Evolutionary conservation across 2,113 vertebrate genomes (phyloP).

Genomic region (Hucho hucho): DNA sequence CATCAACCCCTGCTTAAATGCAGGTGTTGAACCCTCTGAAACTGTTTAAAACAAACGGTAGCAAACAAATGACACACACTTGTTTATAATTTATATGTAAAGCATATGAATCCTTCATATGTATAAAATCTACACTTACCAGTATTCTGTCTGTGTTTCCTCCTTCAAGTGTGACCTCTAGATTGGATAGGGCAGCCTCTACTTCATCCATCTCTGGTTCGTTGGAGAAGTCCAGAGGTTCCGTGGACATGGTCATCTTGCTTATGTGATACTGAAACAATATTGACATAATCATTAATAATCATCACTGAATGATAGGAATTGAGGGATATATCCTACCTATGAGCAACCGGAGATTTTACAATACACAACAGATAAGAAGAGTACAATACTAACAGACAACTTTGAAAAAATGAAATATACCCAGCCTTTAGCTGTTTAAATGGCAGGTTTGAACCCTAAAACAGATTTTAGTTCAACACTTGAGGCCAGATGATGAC

Average conservation of each 20-base stretch:
- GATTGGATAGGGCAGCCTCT: slow-evolving; percentile 89
- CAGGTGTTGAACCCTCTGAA: slow-evolving; percentile 36
- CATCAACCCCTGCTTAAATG: slow-evolving; percentile 29
- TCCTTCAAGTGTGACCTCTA: slow-evolving; percentile 92
- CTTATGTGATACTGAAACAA: slow-evolving; percentile 87
- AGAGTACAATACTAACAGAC: background rate
- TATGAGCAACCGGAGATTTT: background rate
- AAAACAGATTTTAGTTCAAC: background rate
- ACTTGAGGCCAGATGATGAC: background rate
- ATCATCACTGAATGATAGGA: background rate
- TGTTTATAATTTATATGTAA: background rate
- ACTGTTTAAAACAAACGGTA: slow-evolving; percentile 5
- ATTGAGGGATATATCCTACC: background rate
- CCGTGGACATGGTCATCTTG: slow-evolving; percentile 83
- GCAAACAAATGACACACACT: slow-evolving; percentile 11
- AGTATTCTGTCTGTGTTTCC: slow-evolving; percentile 80
- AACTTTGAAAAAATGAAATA: background rate
- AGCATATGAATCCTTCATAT: background rate
- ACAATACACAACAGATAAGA: background rate
- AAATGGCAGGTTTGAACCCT: background rate
- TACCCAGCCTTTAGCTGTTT: background rate
- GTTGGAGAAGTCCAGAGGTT: slow-evolving; percentile 71
- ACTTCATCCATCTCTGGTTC: slow-evolving; percentile 93
- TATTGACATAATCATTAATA: background rate
- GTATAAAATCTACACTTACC: slow-evolving; percentile 70